Evolutionary conservation across 2,113 vertebrate species (phyloP).

Genomic region (Isurus oxyrinchus): DNA sequence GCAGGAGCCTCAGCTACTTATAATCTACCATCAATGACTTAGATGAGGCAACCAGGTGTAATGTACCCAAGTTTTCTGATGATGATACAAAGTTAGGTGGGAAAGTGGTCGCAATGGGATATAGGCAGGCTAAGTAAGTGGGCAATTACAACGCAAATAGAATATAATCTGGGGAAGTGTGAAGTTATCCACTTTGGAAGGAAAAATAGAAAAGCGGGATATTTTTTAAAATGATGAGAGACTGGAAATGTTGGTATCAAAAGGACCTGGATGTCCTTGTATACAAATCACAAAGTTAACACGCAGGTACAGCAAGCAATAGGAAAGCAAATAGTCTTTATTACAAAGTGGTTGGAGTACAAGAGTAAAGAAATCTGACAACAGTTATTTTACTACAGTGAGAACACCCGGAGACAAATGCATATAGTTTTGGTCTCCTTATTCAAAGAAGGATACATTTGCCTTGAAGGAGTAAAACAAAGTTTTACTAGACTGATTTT

Average conservation of each 20-base stretch:
- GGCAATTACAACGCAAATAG: background rate
- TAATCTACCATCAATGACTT: background rate
- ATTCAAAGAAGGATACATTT: background rate
- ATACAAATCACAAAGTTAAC: background rate
- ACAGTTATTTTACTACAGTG: background rate
- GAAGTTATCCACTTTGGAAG: background rate
- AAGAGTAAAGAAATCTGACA: background rate
- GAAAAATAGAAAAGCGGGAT: too few relatives aligned
- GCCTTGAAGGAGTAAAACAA: background rate
- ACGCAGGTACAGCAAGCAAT: background rate
- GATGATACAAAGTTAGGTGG: background rate
- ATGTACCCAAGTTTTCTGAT: background rate
- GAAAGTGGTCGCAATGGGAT: background rate
- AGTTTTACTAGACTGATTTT: background rate
- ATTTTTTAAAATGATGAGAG: background rate
- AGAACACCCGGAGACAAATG: background rate
- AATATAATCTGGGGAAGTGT: background rate
- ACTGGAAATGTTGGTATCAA: background rate
- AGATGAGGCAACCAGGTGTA: background rate
- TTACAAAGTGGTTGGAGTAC: background rate
- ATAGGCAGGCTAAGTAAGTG: background rate
- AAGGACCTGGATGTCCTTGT: background rate
- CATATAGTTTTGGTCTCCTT: background rate
- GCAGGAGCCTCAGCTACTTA: background rate
- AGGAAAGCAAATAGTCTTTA: background rate